A percentile compares a stretch with the other conserved stretches of the same genome.
phyloP scores from a whole-genome alignment of 2,797 vertebrate species.

The Characodon lateralis region DNA sequence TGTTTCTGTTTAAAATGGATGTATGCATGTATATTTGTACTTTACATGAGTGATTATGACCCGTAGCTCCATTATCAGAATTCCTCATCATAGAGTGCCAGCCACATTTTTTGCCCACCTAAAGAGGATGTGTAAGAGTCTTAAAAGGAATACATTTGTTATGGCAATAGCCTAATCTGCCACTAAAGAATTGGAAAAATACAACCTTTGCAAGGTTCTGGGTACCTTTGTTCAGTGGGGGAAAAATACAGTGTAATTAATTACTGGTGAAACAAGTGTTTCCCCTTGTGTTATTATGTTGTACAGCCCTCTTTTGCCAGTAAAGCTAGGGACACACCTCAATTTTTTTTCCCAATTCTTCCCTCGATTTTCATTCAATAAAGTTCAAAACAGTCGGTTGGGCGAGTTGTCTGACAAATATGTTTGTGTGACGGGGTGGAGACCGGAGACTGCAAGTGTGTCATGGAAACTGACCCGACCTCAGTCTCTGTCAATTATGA shows the following conservation, averaged over 20 bases:
- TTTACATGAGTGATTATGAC: conserved; percentile 54
- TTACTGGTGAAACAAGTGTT: background rate
- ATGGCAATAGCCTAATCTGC: background rate
- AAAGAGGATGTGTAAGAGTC: background rate
- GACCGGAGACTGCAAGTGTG: background rate
- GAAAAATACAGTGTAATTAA: background rate
- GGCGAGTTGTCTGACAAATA: background rate
- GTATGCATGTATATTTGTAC: background rate
- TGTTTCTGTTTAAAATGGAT: conserved; percentile 17
- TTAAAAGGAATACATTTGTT: background rate
- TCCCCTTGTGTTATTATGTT: background rate
- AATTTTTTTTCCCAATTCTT: background rate
- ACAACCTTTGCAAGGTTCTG: too few species aligned
- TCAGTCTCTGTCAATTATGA: background rate
- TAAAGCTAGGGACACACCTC: background rate
- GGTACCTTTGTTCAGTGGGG: too few species aligned
- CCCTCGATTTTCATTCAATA: background rate
- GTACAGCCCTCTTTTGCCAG: background rate
- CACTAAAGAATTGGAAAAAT: background rate
- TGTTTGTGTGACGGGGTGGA: background rate
- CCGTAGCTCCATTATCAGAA: conserved; percentile 43
- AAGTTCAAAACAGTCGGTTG: background rate
- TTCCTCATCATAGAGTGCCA: conserved; percentile 27
- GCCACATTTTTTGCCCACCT: background rate
- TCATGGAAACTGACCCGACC: background rate